phyloP scores from a whole-genome alignment of 1,140 invertebrate species.

The Octopus sinensis region DNA sequence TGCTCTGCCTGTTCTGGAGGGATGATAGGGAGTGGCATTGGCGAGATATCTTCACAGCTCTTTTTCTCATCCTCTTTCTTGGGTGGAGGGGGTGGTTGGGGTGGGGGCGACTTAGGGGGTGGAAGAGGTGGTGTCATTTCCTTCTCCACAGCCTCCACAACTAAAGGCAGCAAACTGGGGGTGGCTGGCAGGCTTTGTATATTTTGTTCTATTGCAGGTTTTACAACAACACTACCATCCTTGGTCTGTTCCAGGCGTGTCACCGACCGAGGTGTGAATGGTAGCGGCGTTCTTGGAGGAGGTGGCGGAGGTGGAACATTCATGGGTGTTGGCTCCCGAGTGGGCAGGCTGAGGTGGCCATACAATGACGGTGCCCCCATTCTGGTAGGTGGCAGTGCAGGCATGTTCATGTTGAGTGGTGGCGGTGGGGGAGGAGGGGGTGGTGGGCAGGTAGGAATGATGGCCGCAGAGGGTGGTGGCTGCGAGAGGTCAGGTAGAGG shows the following conservation, averaged over 20 bases:
- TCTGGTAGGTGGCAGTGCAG: background rate
- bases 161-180: no score
- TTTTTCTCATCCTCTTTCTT: conserved; percentile 27
- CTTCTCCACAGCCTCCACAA: conserved; percentile 3
- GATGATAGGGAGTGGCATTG: conserved; percentile 30
- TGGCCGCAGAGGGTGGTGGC: background rate
- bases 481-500: background rate
- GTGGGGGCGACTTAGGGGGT: conserved; percentile 28
- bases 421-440: conserved; percentile 12
- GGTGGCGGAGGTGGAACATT: background rate
- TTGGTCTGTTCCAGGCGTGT: background rate
- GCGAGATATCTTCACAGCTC: conserved; percentile 23
- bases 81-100: conserved; percentile 29
- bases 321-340: background rate
- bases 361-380: background rate
- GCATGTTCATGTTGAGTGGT: background rate
- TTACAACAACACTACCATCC: background rate
- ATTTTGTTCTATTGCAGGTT: background rate
- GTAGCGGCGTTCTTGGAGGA: background rate
- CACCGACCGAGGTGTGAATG: background rate
- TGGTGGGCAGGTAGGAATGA: background rate
- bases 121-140: conserved; percentile 26
- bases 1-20: conserved; percentile 38
- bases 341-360: background rate
- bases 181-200: background rate